Base-by-base conservation (phyloP, 2,797 vertebrate genomes). In the Pseudotriccus pelzelni region DNA sequence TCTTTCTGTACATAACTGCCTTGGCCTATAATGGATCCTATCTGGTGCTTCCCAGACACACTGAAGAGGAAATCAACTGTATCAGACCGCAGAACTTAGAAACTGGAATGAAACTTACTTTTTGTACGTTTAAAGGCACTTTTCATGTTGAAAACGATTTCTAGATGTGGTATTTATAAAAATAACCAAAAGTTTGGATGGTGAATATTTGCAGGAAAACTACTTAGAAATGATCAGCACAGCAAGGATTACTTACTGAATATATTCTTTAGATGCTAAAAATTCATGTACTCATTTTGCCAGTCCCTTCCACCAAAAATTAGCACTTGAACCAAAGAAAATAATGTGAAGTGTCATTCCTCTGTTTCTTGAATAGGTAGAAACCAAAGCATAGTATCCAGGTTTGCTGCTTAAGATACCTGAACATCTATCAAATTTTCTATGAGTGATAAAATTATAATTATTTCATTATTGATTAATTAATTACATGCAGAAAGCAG, bases 81-180 rank as follows among this genome's bases (percentile, higher is more conserved):
- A 64, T 98, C 81, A 96, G 94, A 15, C 79, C 97, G 39, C 97
- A 97, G 97, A 97, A 98, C 80, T 95, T 96, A 55, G 74, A 95
- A 60, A 93, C 37, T 14, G 84, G 96, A 82, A 94, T 4, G 22
- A 94, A 97, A 95, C 30, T 50, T 62, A 9, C 36, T 56, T 94
- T 79, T 74, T 67, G 14, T 69, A 78, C 83, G 47, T 36, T 90
- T 83, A 50, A 89, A 77, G 67, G 23, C 24, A 62, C 12, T 63
- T 89, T 47, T 77, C 20, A 12, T 55, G 5, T 69, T 58, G 50
- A 82, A 91, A 90, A 79, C 50, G 9, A 5, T 47, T 28, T 37
- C 36, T 67, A 9, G 58, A 52, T 82, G 66, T 44, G 41, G 37
- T 58, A 50, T 78, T 92, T 87, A 41, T 46, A 62, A 84, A 93